Conservation (phyloP, 2,797 vertebrate species). For the Tokudaia tokunoshimensis region DNA sequence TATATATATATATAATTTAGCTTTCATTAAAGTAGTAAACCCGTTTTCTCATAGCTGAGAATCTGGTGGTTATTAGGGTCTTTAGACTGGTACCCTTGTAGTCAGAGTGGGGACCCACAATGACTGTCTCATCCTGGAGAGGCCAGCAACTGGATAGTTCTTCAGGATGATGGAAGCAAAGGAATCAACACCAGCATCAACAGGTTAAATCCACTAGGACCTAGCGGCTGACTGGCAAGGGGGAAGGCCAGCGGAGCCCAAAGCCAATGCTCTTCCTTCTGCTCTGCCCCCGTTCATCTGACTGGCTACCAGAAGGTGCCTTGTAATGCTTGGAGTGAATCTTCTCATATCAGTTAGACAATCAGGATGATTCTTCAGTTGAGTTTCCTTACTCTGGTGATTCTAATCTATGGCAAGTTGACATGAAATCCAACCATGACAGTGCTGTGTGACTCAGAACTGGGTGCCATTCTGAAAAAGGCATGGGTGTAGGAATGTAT, state of each 20-base stretch:
- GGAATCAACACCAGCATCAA: background rate
- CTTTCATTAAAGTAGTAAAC: background rate
- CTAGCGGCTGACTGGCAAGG: background rate
- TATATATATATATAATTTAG: background rate
- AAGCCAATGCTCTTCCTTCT: background rate
- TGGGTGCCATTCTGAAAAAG: background rate
- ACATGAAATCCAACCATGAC: background rate
- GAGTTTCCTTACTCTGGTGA: background rate
- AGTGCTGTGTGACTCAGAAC: background rate
- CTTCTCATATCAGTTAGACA: background rate
- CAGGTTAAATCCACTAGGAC: background rate
- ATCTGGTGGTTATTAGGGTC: background rate
- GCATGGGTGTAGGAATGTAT: background rate
- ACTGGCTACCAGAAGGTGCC: background rate
- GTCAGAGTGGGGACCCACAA: background rate
- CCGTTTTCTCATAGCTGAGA: background rate
- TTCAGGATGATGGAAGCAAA: background rate
- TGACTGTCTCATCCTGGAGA: background rate
- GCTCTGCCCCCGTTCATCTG: background rate
- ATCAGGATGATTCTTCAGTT: no score
- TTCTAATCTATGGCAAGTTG: background rate
- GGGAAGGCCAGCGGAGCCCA: background rate
- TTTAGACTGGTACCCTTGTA: background rate
- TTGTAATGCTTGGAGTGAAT: background rate
- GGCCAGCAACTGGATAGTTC: background rate